Base-by-base conservation (phyloP, 2,888 invertebrate genomes). In the Chydorus sphaericus region DNA sequence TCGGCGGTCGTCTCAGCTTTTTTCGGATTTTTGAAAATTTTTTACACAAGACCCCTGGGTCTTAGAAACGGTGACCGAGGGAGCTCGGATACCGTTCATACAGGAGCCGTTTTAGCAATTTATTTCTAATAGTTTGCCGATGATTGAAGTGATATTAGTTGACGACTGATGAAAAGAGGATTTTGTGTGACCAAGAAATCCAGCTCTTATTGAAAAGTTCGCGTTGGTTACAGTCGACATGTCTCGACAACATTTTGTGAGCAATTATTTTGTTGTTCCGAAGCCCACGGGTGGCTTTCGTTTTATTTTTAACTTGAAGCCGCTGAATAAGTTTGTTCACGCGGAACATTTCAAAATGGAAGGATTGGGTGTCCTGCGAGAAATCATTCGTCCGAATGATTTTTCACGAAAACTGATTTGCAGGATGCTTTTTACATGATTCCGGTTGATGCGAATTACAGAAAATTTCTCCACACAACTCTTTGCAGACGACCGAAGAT, bases 391-490 rank as follows among this genome's bases (percentile, higher is more conserved):
- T 28, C 26, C 44, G n/a, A 11, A 26, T 3, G 44, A 44, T 44
- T 44, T 44, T 44, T 44, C 26, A 23, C 44, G 5, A 44, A 44
- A n/a, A 44, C 28, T 26, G 26, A 44, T 44, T 23, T 23, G 18
- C 11, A 44, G 44, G 44, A 44, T 14, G 44, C 44, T 23, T 44
- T 26, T 8, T 28, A 26, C 28, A 44, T 28, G 11, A 28, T 44
- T n/a, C 26, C 23, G 26, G 14, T 44, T 10, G 23, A 26, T 44
- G 14, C 14, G 1, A n/a, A 44, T 5, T 28, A 44, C 44, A 44
- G 28, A 44, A 44, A 44, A 44, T 44, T 20, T 44, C 44, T 44
- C n/a, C 23, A 44, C n/a, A n/a, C n/a, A n/a, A n/a, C n/a, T n/a
- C n/a, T n/a, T n/a, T n/a, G n/a, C n/a, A n/a, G n/a, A n/a, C n/a